Evolutionary conservation across 2,797 vertebrate species (phyloP).

Genomic region (Picus viridis): DNA sequence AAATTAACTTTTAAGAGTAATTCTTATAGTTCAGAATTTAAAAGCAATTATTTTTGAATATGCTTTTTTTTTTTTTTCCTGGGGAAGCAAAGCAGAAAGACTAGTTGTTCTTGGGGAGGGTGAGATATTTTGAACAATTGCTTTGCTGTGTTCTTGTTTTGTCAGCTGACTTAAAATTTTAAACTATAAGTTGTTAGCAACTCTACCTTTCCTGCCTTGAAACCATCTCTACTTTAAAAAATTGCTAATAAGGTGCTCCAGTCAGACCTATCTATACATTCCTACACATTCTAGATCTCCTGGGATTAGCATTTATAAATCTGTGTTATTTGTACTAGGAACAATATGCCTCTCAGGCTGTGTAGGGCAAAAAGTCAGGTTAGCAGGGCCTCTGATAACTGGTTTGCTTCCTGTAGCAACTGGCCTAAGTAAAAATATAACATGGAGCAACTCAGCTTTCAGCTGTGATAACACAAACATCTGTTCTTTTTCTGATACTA

Average conservation of each 20-base stretch:
- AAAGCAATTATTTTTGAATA: neutral
- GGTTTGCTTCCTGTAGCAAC: neutral
- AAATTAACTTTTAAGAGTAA: constrained; percentile 7
- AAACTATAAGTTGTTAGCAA: neutral
- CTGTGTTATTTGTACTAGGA: neutral
- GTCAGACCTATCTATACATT: neutral
- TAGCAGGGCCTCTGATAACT: neutral
- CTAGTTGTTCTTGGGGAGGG: neutral
- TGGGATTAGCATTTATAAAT: neutral
- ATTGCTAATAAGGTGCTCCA: neutral
- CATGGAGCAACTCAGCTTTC: neutral
- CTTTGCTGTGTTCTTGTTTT: neutral
- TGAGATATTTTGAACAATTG: neutral
- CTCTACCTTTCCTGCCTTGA: neutral
- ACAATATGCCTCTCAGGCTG: neutral
- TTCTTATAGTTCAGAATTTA: neutral
- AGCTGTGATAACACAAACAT: neutral
- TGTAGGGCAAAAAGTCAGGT: neutral
- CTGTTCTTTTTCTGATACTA: neutral
- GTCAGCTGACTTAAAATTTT: too few species aligned
- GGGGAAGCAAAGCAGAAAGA: neutral
- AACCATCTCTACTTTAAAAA: neutral
- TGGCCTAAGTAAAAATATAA: neutral
- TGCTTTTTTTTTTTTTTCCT: neutral
- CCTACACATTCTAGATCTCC: neutral